These are phyloP conservation scores for Endotricha flammealis DNA, from an alignment of 2,888 invertebrate genomes.

Conservation along the genomic window DNA sequence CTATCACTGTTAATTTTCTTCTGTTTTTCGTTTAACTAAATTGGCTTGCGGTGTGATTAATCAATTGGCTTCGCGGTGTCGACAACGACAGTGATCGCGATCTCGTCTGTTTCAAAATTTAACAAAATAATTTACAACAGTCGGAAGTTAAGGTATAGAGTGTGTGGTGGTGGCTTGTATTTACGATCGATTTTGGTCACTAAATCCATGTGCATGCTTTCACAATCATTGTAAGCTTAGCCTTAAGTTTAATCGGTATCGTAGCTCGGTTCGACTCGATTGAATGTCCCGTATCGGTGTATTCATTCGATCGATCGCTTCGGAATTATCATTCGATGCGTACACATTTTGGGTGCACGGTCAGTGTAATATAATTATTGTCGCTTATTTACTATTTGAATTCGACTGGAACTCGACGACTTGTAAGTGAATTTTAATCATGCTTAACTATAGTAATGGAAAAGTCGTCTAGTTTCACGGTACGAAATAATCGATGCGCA, in stretches of 20 bases:
- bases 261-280: conserved; percentile 44
- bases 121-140: conserved; percentile 57
- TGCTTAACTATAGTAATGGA: not conserved
- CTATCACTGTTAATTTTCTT: conserved; percentile 69
- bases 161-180: conserved; percentile 77
- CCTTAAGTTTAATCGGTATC: conserved; percentile 50
- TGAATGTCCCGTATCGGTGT: conserved; percentile 28
- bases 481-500: conserved; percentile 2
- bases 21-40: conserved; percentile 65
- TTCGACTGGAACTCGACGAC: not conserved
- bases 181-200: conserved; percentile 52
- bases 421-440: not conserved
- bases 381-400: conserved; percentile 25
- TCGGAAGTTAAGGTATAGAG: conserved; percentile 76
- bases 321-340: conserved; percentile 34
- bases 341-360: conserved; percentile 57
- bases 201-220: conserved; percentile 73
- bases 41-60: conserved; percentile 75
- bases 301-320: conserved; percentile 37
- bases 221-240: conserved; percentile 67
- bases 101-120: conserved; percentile 67
- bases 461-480: conserved; percentile 2
- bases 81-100: conserved; percentile 32
- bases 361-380: conserved; percentile 48
- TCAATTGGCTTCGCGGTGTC: conserved; percentile 58